Conservation (phyloP, 2,113 vertebrate species). For the Dromas ardeola region DNA sequence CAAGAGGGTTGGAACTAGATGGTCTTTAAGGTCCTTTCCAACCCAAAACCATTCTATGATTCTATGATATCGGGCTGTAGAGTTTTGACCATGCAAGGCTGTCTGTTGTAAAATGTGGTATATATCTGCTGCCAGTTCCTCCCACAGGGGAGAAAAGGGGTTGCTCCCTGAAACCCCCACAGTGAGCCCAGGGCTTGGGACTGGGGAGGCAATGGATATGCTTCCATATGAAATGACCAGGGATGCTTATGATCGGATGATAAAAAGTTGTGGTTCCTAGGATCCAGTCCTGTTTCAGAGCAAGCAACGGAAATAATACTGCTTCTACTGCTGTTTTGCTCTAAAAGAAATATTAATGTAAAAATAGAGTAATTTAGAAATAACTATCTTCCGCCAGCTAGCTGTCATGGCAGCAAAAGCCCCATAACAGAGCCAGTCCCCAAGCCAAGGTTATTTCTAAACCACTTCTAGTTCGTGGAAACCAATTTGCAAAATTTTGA, state of each 20-base stretch:
- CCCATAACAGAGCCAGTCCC: constrained; percentile 26
- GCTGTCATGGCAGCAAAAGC: constrained; percentile 35
- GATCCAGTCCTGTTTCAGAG: background rate
- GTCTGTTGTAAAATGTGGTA: background rate
- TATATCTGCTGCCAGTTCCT: background rate
- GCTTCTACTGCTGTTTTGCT: constrained; percentile 57
- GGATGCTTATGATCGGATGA: background rate
- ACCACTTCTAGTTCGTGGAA: constrained; percentile 72
- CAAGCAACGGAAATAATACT: background rate
- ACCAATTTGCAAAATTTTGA: constrained; percentile 68
- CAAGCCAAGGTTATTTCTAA: constrained; percentile 73
- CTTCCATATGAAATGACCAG: background rate
- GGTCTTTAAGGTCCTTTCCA: background rate
- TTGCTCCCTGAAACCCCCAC: background rate
- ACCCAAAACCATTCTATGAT: background rate
- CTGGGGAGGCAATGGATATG: background rate
- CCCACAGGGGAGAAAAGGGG: background rate
- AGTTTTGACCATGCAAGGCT: background rate
- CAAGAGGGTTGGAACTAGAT: background rate
- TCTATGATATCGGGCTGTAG: background rate
- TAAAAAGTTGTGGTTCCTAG: constrained; percentile 8
- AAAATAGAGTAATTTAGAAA: constrained; percentile 74
- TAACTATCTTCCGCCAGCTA: constrained; percentile 57
- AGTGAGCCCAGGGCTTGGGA: background rate
- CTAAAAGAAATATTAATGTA: constrained; percentile 57